Base-by-base conservation (phyloP, 1,140 invertebrate species). In the Drosophila persimilis region DNA sequence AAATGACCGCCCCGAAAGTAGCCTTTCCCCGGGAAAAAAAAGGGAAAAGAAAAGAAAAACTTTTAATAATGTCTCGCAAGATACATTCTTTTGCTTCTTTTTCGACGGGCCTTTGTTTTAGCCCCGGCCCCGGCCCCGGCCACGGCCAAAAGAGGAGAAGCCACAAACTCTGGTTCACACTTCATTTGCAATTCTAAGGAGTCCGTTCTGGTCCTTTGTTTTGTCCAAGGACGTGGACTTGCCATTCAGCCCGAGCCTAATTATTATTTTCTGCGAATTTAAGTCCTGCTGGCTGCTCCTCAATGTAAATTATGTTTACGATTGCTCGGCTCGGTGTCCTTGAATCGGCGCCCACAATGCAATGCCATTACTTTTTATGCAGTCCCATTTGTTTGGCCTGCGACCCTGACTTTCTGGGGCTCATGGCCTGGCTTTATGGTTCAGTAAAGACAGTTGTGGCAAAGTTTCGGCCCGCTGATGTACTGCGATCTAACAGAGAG, bases 61-160 rank as follows among this genome's bases (percentile, higher is more conserved):
- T 88, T 88, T 88, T 88, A 83, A 88, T 88, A 88, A 88, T 74
- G 84, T 88, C 83, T 88, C 83, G 46, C 73, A 88, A 79, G 83
- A 80, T 75, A 73, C 55, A 67, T 66, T 73, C 69, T 69, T 58
- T 20, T 39, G 24, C 9, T 54, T 29, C 43, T 5, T 8, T 17
- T 17, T 22, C 20, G 39, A 52, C 22, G 43, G 51, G 48, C 52
- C 58, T 64, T 83, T 70, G 61, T 88, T 63, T 70, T 62, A 47
- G 24, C 17, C 15, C 35, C 41, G 15, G 15, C 15, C 15, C 15
- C 35, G 41, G 20, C n/a, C 22, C 9, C 26, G 44, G 26, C 26
- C 6, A 26, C 26, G 8, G 8, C 59, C 15, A 20, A 45, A 45
- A 31, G 15, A 41, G 24, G 35, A 44, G 24, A 24, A 43, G 50